Conservation (phyloP, 2,797 vertebrate species). For the Diplodus sargus region DNA sequence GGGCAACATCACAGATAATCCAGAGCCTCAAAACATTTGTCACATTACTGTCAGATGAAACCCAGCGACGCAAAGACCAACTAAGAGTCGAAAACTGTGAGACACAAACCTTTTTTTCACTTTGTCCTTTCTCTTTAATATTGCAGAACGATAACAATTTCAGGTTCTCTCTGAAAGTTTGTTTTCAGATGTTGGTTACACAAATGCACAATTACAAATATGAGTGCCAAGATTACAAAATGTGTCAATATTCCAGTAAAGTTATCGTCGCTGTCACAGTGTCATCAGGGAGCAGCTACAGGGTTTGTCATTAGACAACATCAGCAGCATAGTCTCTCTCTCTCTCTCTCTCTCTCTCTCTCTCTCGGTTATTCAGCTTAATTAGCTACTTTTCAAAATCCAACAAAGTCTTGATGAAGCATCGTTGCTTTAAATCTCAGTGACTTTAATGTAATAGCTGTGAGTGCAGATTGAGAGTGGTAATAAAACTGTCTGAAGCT, state of each 20-base stretch:
- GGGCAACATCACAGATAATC: too few relatives aligned
- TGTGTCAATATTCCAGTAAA: neutral
- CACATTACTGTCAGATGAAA: too few relatives aligned
- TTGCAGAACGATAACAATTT: too few relatives aligned
- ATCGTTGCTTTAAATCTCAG: neutral
- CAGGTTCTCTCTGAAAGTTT: neutral
- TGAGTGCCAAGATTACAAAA: neutral
- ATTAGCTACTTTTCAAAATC: neutral
- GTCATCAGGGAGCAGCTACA: constrained; percentile 2
- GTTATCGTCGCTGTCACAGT: neutral
- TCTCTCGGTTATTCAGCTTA: neutral
- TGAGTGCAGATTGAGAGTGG: neutral
- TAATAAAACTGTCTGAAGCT: neutral
- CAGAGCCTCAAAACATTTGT: too few relatives aligned
- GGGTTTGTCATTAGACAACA: neutral
- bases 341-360: too few relatives aligned
- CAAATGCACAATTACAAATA: neutral
- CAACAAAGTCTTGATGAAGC: neutral
- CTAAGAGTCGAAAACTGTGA: too few relatives aligned
- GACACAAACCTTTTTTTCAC: too few relatives aligned
- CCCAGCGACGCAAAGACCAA: too few relatives aligned
- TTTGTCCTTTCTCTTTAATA: too few relatives aligned
- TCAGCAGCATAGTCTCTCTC: neutral
- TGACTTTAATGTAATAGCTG: neutral
- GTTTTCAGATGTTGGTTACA: neutral